phyloP scores from a whole-genome alignment of 2,888 invertebrate genomes.

The Lissocephala sabroskyi region DNA sequence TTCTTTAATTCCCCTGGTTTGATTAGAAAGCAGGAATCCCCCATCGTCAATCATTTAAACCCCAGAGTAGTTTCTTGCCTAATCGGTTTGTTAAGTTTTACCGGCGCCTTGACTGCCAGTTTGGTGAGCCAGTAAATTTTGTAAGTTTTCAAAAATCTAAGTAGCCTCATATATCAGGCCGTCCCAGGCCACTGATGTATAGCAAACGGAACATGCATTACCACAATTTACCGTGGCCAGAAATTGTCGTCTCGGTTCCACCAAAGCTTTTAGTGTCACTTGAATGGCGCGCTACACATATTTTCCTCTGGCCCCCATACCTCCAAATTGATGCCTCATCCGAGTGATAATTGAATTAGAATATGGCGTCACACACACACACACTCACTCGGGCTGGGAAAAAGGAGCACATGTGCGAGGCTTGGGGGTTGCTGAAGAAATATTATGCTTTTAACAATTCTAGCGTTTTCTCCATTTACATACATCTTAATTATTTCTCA shows the following conservation, averaged over 20 bases:
- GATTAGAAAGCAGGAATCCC: too few species aligned
- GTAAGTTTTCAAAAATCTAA: constrained; percentile 40
- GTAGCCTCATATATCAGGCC: constrained; percentile 58
- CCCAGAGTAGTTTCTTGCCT: too few species aligned
- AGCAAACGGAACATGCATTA: constrained; percentile 36
- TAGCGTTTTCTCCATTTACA: constrained; percentile 65
- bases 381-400: constrained; percentile 29
- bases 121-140: constrained; percentile 42
- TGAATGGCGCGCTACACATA: constrained; percentile 20
- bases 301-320: constrained; percentile 5
- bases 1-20: too few species aligned
- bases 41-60: too few species aligned
- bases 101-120: too few species aligned
- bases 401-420: constrained; percentile 48
- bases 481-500: constrained; percentile 71
- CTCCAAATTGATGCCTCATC: constrained; percentile 17
- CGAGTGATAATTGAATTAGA: constrained; percentile 70
- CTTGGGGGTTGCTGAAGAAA: constrained; percentile 30
- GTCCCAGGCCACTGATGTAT: constrained; percentile 31
- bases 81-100: too few species aligned
- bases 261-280: constrained; percentile 68
- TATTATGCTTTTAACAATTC: constrained; percentile 61
- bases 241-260: constrained; percentile 36
- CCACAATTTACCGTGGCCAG: constrained; percentile 52
- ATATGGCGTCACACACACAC: constrained; percentile 53